These are phyloP conservation scores for Sarcophilus harrisii DNA, from an alignment of 2,797 vertebrate species.

Conservation along the genomic window DNA sequence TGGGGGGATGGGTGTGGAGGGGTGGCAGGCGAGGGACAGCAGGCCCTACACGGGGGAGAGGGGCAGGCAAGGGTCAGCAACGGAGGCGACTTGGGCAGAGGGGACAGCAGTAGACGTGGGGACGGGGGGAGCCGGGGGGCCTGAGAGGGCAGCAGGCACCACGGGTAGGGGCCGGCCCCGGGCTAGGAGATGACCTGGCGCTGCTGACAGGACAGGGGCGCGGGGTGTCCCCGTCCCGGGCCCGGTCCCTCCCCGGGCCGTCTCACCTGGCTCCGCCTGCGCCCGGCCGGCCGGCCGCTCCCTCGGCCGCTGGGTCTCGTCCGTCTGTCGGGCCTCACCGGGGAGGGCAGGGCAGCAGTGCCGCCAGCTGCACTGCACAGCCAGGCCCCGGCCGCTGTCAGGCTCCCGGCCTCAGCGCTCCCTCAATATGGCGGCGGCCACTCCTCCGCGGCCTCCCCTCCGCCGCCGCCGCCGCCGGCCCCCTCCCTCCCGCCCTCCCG, in stretches of 20 bases:
- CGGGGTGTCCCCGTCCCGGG: neutral
- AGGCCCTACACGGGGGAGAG: neutral
- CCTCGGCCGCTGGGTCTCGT: conserved; percentile 50
- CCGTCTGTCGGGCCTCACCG: conserved; percentile 54
- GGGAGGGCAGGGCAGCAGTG: neutral
- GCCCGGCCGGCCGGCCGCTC: conserved; percentile 9
- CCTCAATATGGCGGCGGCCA: conserved; percentile 81
- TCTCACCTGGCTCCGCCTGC: conserved; percentile 68
- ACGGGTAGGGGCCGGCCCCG: neutral
- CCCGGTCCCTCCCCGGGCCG: conserved; percentile 13
- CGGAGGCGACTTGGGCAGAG: neutral
- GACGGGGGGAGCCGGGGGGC: neutral
- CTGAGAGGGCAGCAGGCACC: neutral
- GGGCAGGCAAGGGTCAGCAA: neutral
- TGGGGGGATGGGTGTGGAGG: neutral
- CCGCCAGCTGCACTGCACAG: neutral
- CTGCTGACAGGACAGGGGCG: neutral
- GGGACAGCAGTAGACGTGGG: neutral
- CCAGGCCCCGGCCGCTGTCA: conserved; percentile 45
- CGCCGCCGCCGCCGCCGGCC: neutral
- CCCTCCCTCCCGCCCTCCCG: conserved; percentile 17
- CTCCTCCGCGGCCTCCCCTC: conserved; percentile 64
- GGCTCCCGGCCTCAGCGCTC: conserved; percentile 56
- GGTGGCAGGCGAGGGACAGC: neutral
- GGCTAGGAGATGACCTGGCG: neutral